Evolutionary conservation across 2,888 invertebrate species (phyloP).

Genomic region (Leucophora obtusa): DNA sequence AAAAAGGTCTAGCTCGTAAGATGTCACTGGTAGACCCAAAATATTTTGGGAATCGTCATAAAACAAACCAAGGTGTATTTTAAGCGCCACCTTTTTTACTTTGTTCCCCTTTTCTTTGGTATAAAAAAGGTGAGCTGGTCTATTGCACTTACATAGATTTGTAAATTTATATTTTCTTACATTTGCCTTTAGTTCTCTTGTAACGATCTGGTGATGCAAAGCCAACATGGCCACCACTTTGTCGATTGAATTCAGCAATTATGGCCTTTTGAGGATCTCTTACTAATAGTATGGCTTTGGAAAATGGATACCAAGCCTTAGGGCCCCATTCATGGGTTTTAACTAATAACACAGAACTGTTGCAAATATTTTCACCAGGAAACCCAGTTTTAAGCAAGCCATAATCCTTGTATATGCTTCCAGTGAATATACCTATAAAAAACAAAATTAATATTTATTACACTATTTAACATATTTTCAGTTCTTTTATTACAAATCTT

Average conservation of each 20-base stretch:
- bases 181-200: constrained; percentile 82
- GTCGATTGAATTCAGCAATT: constrained; percentile 87
- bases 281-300: constrained; percentile 85
- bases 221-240: constrained; percentile 89
- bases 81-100: no score
- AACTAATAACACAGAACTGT: constrained; percentile 87
- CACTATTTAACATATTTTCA: no score
- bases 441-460: neutral
- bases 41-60: no score
- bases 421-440: constrained; percentile 84
- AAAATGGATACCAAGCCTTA: constrained; percentile 81
- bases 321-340: constrained; percentile 89
- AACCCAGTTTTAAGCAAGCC: constrained; percentile 88
- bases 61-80: no score
- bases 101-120: no score
- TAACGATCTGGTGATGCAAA: constrained; percentile 86
- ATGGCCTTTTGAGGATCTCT: constrained; percentile 85
- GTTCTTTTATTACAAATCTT: no score
- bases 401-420: constrained; percentile 90
- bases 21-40: no score
- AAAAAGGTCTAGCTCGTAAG: no score
- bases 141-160: neutral
- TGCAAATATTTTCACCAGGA: constrained; percentile 87
- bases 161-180: constrained; percentile 77
- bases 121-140: no score